phyloP scores from a whole-genome alignment of 2,888 invertebrate species.

The Caenorhabditis sp. region DNA sequence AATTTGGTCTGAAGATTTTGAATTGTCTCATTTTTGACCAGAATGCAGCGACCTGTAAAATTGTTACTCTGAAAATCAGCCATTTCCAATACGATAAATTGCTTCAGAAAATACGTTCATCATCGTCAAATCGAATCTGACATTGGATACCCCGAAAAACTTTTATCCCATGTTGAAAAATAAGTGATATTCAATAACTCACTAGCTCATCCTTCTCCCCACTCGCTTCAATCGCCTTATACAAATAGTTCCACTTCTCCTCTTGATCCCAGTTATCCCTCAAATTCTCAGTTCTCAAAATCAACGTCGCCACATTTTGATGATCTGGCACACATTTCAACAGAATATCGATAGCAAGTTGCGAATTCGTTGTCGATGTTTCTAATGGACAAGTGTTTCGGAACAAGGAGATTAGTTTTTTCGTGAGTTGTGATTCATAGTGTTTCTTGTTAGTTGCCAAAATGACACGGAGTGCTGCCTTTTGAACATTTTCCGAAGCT shows the following conservation, averaged over 20 bases:
- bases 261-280: constrained; percentile 36
- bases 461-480: constrained; percentile 46
- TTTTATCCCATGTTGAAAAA: background rate
- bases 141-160: no score
- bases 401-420: constrained; percentile 53
- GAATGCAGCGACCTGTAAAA: constrained; percentile 51
- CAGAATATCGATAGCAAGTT: constrained; percentile 55
- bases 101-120: no score
- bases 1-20: constrained; percentile 58
- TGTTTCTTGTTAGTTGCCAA: constrained; percentile 23
- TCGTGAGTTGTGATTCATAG: constrained; percentile 45
- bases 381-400: constrained; percentile 53
- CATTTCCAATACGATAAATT: no score
- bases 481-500: constrained; percentile 21
- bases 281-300: constrained; percentile 50
- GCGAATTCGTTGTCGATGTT: constrained; percentile 47
- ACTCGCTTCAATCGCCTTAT: constrained; percentile 46
- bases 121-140: no score
- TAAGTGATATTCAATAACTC: no score
- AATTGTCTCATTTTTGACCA: constrained; percentile 54
- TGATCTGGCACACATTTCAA: constrained; percentile 50
- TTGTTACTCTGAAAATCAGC: no score
- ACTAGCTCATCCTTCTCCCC: constrained; percentile 45
- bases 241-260: constrained; percentile 58
- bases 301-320: constrained; percentile 55